Evolutionary conservation across 2,797 vertebrate species (phyloP), one percentile per base, ranked within the genome.

Genomic region (Poecile montanus): DNA sequence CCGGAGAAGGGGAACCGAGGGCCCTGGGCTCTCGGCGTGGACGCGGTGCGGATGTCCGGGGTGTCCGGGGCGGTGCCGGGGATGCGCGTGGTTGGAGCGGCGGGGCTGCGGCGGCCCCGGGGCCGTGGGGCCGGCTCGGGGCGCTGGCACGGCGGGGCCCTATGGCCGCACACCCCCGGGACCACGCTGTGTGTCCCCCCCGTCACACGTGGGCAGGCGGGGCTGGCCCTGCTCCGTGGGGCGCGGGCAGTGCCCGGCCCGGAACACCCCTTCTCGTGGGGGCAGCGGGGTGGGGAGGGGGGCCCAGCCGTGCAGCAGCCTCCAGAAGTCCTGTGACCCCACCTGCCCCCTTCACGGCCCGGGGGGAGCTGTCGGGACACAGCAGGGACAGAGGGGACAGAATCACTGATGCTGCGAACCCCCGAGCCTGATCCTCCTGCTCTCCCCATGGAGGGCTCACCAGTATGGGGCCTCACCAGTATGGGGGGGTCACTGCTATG

Each of bases 201-300:
- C 6, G 2, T 13, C 54, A 16, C 68, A 19, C 4, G 32, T 11
- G 21, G 62, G 11, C 13, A 20, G 23, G 54, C 29, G 9, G 40
- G 20, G n/a, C 27, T 40, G 56, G 27, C 50, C n/a, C 38, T 18
- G 42, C 56, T 61, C 29, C 5, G 14, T 16, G 76, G n/a, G 30
- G 11, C 8, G 29, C 36, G 5, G 60, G 42, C 54, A 2, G n/a
- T 53, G 30, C 71, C n/a, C 38, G 3, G 5, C 21, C 40, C 13
- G 3, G 45, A 36, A 29, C 30, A 22, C 16, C 22, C 18, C 38
- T 9, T 29, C 3, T 16, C 36, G 1, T 2, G 1, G 42, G 4
- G 51, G 7, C 56, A 48, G 67, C 1, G 48, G 26, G n/a, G 44
- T 4, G 44, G 12, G 34, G 34, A 47, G 47, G 23, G 10, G 15